Conservation (phyloP, 2,888 invertebrate genomes). For the Coelopa pilipes region DNA sequence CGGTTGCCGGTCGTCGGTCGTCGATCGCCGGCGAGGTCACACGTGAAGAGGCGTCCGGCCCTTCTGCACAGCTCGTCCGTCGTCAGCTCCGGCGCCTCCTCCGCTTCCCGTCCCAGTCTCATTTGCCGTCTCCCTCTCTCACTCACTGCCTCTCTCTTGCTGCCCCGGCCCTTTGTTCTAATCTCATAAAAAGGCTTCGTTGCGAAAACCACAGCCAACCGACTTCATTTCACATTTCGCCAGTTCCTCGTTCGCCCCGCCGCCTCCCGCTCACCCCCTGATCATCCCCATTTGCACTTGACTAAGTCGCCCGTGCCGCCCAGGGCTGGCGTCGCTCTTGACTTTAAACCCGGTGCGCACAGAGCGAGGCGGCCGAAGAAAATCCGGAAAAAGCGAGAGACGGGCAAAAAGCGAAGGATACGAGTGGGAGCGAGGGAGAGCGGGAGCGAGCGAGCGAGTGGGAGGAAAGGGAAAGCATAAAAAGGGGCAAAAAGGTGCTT, state of each 20-base stretch:
- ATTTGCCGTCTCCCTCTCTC: background rate
- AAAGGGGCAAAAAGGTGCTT: background rate
- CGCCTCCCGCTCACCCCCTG: background rate
- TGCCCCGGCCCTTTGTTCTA: constrained; percentile 1
- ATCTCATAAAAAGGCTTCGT: constrained; percentile 24
- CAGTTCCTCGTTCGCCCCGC: constrained; percentile 2
- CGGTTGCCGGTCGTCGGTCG: no score
- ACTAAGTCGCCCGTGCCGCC: constrained; percentile 21
- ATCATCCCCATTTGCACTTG: constrained; percentile 32
- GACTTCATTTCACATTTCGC: constrained; percentile 29
- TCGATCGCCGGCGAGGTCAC: no score
- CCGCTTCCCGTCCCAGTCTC: background rate
- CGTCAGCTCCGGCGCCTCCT: background rate
- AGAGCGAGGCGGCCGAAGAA: background rate
- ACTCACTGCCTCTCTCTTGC: background rate
- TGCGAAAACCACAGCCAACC: constrained; percentile 28
- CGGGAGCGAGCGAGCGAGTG: background rate
- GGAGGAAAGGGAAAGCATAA: background rate
- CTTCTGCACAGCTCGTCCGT: background rate
- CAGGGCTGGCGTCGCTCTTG: background rate
- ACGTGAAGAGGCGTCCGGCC: no score
- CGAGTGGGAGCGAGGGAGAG: background rate
- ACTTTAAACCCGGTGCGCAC: background rate
- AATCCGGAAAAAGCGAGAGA: background rate
- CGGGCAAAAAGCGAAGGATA: no score